Evolutionary conservation across 2,797 vertebrate species (phyloP).

Genomic region (Cetoscarus ocellatus): DNA sequence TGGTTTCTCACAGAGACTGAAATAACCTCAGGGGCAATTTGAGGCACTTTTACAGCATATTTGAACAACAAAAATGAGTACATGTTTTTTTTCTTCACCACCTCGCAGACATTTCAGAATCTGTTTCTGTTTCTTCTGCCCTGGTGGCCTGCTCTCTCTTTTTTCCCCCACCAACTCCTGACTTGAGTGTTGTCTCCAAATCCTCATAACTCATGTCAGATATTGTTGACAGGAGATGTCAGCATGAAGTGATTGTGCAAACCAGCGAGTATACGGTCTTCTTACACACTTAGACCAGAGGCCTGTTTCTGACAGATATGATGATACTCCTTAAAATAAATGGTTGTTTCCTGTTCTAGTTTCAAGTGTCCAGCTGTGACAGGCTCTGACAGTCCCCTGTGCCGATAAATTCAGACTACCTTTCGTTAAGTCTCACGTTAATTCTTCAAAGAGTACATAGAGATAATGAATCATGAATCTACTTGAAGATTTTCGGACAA

Average conservation of each 20-base stretch:
- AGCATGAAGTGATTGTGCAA: constrained; percentile 16
- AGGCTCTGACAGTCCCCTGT: neutral
- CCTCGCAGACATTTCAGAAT: constrained; percentile 66
- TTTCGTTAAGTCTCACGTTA: too few relatives aligned
- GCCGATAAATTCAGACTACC: too few relatives aligned
- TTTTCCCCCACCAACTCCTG: constrained; percentile 1
- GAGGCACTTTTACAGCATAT: constrained; percentile 71
- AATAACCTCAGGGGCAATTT: constrained; percentile 73
- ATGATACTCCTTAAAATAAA: neutral
- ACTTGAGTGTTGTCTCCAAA: constrained; percentile 24
- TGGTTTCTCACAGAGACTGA: constrained; percentile 69
- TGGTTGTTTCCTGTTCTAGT: constrained; percentile 1
- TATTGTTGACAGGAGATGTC: constrained; percentile 39
- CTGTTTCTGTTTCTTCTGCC: constrained; percentile 28
- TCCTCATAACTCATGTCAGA: constrained; percentile 13
- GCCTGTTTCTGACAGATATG: constrained; percentile 4
- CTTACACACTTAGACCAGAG: constrained; percentile 14
- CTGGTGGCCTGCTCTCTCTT: constrained; percentile 28
- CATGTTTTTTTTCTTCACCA: constrained; percentile 50
- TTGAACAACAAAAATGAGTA: constrained; percentile 62
- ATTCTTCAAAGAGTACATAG: too few relatives aligned
- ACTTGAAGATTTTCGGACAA: too few relatives aligned
- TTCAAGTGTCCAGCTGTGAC: neutral
- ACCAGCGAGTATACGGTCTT: constrained; percentile 11
- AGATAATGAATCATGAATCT: too few relatives aligned